Evolutionary conservation across 2,797 vertebrate species (phyloP), one percentile per base, ranked within the genome.

Genomic region (Florisuga fusca): DNA sequence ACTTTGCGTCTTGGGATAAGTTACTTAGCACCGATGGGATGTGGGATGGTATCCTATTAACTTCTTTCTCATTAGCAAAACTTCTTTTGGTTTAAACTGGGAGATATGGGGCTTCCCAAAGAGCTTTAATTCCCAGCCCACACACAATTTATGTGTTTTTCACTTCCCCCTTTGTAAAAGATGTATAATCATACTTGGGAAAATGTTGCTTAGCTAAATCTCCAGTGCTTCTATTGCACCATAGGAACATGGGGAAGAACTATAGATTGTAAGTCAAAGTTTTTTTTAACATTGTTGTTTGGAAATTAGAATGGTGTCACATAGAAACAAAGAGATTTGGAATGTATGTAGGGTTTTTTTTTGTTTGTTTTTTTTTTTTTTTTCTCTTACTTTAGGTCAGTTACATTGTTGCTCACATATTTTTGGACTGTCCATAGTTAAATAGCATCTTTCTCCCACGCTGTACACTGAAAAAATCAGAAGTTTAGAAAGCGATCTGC

Each of bases 51-150:
- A 34, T 59, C 18, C 76, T 36, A 23, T 89, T 75, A 73, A 63
- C 33, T 78, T 83, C 34, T 34, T 75, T 85, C 78, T 90, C 64
- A 41, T 89, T 88, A 92, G 36, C 36, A 88, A 86, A 75, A 57
- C 27, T 79, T 45, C 21, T 68, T 88, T 82, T 89, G 22, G 53
- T 87, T 87, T 87, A 72, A 69, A 27, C 38, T 66, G 54, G 21
- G 63, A 84, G 33, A 43, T 15, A 29, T 41, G 53, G 50, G 62
- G 17, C 66, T 94, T 94, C 87, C 69, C 43, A 8, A 31, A 36
- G 62, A 91, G 84, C 12, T 93, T 96, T 73, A 69, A 77, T 89
- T 92, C 75, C 84, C 78, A 69, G 34, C 45, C 17, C 66, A 76
- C 33, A 5, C 13, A 17, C 27, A 64, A 66, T 74, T 81, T 79